Evolutionary conservation across 2,797 vertebrate species (phyloP), one percentile per base, ranked within the genome.

Genomic region (Dicrostonyx torquatus): DNA sequence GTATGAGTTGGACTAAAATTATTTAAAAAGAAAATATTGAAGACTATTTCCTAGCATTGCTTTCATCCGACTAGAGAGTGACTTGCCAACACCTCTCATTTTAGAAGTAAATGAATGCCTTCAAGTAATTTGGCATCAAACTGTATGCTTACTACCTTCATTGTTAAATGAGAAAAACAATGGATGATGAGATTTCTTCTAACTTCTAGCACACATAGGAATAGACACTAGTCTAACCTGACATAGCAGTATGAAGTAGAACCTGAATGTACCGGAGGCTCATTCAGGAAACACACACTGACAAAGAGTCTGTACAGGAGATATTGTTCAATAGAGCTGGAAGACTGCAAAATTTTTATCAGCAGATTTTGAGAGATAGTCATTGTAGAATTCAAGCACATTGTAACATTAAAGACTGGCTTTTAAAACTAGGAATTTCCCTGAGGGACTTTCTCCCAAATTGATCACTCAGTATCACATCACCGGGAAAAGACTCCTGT

Each of bases 401-500:
- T 77, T 79, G 89, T 55, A 53, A 53, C 77, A 72, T 80, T 80
- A 77, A 84, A 86, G 6, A 0, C n/a, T 48, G 50, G 13, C 3
- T 88, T 91, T 88, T 68, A 80, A 8, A 91, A 70, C 40, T 94
- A 73, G 90, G 94, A 95, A 60, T 37, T 53, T 93, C 93, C n/a
- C 34, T 72, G 58, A 48, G 50, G 17, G 45, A 77, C 4, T 75
- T 88, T 88, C 53, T 80, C 87, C 70, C 53, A 68, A 80, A 95
- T 53, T 73, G 34, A 93, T 91, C 62, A 78, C 50, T 92, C 37
- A 58, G 17, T 95, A 50, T 7, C 62, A 80, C 24, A 55, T 94
- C n/a, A 43, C 37, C 15, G 17, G 79, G 40, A 68, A 96, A 92
- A 89, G 40, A 95, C 90, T 96, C 40, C 94, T 73, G 96, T 95